A percentile compares a stretch with the other conserved stretches of the same genome.
These are phyloP conservation scores for Phenganax marumi DNA, from an alignment of 92 coral and sea anemone species.

Conservation along the genomic window DNA sequence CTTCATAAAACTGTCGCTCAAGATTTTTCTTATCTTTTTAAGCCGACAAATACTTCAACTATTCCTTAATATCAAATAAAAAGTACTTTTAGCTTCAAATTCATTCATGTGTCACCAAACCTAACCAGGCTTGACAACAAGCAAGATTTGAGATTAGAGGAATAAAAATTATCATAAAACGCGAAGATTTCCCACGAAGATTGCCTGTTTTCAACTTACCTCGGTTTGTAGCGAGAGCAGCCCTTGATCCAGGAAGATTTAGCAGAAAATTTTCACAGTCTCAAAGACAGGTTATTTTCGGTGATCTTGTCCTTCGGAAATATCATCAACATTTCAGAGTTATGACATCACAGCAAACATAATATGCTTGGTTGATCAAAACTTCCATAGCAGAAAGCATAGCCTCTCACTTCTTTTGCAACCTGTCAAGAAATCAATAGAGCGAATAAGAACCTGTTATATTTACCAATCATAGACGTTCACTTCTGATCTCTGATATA, in stretches of 20 bases:
- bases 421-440: slow-evolving; percentile 30
- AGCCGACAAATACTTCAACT: neutral
- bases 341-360: slow-evolving; percentile 31
- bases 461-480: neutral
- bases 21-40: too few relatives aligned
- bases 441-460: slow-evolving; percentile 29
- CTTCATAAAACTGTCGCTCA: too few relatives aligned
- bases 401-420: neutral
- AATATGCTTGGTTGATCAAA: neutral
- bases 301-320: slow-evolving; percentile 2
- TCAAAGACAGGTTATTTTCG: slow-evolving; percentile 5
- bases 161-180: neutral
- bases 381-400: neutral
- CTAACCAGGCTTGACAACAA: slow-evolving; percentile 13
- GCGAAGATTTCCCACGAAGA: neutral
- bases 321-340: slow-evolving; percentile 12
- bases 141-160: slow-evolving; percentile 1
- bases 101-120: slow-evolving; percentile 23
- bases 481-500: neutral
- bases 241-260: slow-evolving; percentile 10
- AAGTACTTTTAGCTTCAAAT: neutral
- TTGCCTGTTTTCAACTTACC: neutral
- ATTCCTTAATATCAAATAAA: neutral
- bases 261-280: slow-evolving; percentile 1
- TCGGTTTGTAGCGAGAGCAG: slow-evolving; percentile 29